Base-by-base conservation (phyloP, 2,888 invertebrate species). In the Tanytarsus gracilentus region DNA sequence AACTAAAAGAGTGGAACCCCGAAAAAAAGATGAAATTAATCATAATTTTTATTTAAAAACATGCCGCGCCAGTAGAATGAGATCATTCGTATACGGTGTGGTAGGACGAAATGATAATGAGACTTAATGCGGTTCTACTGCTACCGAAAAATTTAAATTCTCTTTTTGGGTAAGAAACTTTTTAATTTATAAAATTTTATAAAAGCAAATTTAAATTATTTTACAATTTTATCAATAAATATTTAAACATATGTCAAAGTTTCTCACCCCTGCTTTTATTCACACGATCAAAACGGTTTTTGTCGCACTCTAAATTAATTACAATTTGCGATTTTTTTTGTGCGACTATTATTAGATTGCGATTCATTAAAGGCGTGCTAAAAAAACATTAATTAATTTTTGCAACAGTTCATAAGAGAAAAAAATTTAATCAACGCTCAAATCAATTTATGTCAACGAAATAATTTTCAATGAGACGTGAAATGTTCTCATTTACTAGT, bases 31-130 rank as follows among this genome's bases (percentile, higher is more conserved):
- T 25, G 25, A 56, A 26, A 49, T 56, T 56, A 56, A 56, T 56
- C 55, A 56, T 56, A 56, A 40, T 55, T 55, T 56, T 40, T 40
- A 40, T 56, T 53, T 40, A 25, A 27, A 58, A 51, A 21, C 30
- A 25, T 25, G 51, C 51, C 23, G 21, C 23, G 21, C 44, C 44
- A 23, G 21, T 21, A 30, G 48, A 58, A 58, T 58, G 48, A 30
- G 58, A 48, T 44, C 48, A 51, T 9, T 8, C 30, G 9, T 6
- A 6, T 6, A 11, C 30, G 6, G 30, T 30, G 9, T 30, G 7
- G 30, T 9, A 11, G 30, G 29, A 30, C 27, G 51, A 18, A 18
- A 48, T 48, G 58, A 58, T 58, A 58, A 58, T 58, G 58, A 58
- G 58, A 23, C 58, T 58, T 58, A 58, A 58, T 58, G 26, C 29